Evolutionary conservation across 2,797 vertebrate genomes (phyloP), one percentile per base, ranked within the genome.

Genomic region (Urophycis tenuis): DNA sequence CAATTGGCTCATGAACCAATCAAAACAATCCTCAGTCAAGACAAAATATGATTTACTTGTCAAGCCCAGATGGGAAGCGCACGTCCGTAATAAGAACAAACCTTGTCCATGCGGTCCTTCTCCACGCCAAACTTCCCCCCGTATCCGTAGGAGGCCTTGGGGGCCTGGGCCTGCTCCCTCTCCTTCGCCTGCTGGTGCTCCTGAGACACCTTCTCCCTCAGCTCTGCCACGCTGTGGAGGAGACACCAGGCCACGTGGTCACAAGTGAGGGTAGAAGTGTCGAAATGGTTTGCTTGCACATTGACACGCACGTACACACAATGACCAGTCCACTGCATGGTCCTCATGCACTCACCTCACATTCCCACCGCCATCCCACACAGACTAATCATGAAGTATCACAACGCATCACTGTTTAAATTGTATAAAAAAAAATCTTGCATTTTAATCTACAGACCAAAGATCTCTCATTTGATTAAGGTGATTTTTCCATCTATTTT

Each of bases 81-180:
- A 4, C 35, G 9, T 4, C 35, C 4, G 9, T 36, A 36, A 36
- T 36, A 36, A 36, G 4, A 36, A 36, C 35, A 36, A 36, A 99
- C 98, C 95, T 96, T 97, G 88, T 99, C 98, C 97, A 99, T 98
- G 35, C 96, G 90, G 86, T 99, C 98, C 45, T 70, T 93, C 90
- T 99, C 95, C 41, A 96, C 96, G 2, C 98, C 97, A 78, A 98
- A 99, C 85, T 94, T 96, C 11, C 98, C 97, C 71, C 98, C 98
- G 0, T 99, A 99, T 32, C 98, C 97, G 1, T 97, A 98, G 0
- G 97, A 99, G 0, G 96, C 96, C 87, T 96, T 96, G 74, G 98
- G 95, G 2, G 89, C 93, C 0, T 82, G 39, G 22, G 94, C 93
- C 89, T 94, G 72, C 69, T 98, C 95, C 81, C 94, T 96, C 90